Evolutionary conservation across 2,888 invertebrate genomes (phyloP).

Genomic region (Ormyrus labotus): DNA sequence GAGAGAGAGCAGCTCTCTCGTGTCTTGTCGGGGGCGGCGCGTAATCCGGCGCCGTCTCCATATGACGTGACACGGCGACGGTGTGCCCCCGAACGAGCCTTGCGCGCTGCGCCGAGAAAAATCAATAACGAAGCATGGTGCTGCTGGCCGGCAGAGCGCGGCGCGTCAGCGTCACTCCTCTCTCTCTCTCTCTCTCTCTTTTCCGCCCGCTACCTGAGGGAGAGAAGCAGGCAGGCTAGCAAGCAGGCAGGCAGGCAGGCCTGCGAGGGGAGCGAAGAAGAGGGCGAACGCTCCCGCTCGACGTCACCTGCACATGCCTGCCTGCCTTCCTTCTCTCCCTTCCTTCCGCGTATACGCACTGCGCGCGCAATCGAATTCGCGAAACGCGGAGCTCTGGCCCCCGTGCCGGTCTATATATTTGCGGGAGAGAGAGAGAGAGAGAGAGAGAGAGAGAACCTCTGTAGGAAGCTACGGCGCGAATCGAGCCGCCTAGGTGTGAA

Average conservation of each 20-base stretch:
- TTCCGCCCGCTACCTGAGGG: neutral
- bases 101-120: constrained; percentile 40
- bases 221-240: neutral
- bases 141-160: constrained; percentile 37
- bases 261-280: too few relatives aligned
- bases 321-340: neutral
- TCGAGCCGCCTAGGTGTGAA: too few relatives aligned
- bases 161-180: neutral
- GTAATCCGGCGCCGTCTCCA: constrained; percentile 65
- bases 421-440: constrained; percentile 1
- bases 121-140: constrained; percentile 54
- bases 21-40: constrained; percentile 58
- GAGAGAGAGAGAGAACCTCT: constrained; percentile 5
- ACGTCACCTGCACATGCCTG: constrained; percentile 20
- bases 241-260: too few relatives aligned
- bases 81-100: constrained; percentile 34
- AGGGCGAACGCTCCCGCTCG: neutral
- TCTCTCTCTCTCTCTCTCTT: constrained; percentile 7
- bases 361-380: constrained; percentile 44
- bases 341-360: constrained; percentile 23
- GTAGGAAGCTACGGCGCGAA: too few relatives aligned
- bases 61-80: constrained; percentile 66
- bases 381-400: neutral
- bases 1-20: constrained; percentile 39
- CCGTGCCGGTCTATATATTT: neutral